phyloP scores from a whole-genome alignment of 35 echinoderm and acorn worm species.

The Acanthaster planci region DNA sequence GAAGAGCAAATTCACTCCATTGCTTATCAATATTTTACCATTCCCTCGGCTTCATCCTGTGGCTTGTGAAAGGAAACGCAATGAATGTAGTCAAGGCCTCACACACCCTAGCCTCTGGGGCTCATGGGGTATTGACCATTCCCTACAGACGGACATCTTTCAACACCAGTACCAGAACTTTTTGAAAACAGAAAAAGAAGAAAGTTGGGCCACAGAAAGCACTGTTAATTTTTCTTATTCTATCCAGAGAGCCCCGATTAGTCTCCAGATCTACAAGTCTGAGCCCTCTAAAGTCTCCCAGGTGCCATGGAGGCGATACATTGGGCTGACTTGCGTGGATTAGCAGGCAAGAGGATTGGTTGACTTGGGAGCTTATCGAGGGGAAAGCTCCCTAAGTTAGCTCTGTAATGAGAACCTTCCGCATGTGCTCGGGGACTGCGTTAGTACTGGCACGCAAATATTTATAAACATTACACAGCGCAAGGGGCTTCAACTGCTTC shows the following conservation, averaged over 20 bases:
- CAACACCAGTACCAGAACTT: background rate
- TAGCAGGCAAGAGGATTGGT: background rate
- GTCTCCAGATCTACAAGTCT: too few species aligned
- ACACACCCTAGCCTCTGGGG: background rate
- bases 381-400: background rate
- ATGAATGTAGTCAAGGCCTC: too few species aligned
- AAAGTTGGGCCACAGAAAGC: background rate
- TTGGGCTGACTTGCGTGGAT: background rate
- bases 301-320: background rate
- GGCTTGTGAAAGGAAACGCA: background rate
- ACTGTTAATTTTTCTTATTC: background rate
- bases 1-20: background rate
- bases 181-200: background rate
- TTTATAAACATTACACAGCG: slow-evolving; percentile 10
- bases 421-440: background rate
- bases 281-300: background rate
- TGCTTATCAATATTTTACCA: background rate
- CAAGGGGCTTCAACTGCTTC: background rate
- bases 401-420: slow-evolving; percentile 10
- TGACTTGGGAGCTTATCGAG: background rate
- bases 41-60: background rate
- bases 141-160: slow-evolving; percentile 1
- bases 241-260: too few species aligned
- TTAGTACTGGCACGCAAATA: slow-evolving; percentile 8
- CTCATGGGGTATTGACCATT: background rate